Percentiles rank a stretch among this genome's conserved stretches.
These are phyloP conservation scores for Ephialtes manifestator DNA, from an alignment of 2,888 invertebrate species.

Conservation along the genomic window DNA sequence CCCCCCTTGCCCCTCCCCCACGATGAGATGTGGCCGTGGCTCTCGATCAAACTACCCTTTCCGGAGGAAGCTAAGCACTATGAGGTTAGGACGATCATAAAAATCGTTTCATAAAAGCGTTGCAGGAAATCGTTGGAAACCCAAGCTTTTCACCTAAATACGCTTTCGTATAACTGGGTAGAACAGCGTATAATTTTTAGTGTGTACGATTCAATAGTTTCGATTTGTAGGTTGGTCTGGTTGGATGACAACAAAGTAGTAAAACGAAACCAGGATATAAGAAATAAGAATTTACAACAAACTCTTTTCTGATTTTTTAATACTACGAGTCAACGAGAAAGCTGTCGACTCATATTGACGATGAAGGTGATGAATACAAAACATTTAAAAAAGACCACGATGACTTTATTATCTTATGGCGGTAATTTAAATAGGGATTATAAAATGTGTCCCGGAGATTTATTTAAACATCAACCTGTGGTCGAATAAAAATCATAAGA, in stretches of 20 bases:
- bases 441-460: no score
- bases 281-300: background rate
- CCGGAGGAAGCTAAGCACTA: slow-evolving; percentile 6
- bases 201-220: background rate
- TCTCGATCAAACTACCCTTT: slow-evolving; percentile 37
- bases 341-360: no score
- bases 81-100: slow-evolving; percentile 17
- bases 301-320: background rate
- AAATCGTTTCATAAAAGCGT: slow-evolving; percentile 28
- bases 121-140: background rate
- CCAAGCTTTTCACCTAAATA: background rate
- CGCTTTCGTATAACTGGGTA: background rate
- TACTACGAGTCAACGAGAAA: no score
- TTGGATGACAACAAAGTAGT: background rate
- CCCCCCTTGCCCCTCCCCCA: background rate
- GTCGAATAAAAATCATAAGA: no score
- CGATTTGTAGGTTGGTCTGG: background rate
- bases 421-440: background rate
- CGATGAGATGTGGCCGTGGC: slow-evolving; percentile 1
- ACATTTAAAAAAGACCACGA: background rate
- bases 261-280: background rate
- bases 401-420: background rate
- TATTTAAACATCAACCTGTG: no score
- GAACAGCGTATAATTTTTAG: background rate
- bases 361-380: background rate